Conservation (phyloP, 2,797 vertebrate species). For the Takifugu ocellatus region DNA sequence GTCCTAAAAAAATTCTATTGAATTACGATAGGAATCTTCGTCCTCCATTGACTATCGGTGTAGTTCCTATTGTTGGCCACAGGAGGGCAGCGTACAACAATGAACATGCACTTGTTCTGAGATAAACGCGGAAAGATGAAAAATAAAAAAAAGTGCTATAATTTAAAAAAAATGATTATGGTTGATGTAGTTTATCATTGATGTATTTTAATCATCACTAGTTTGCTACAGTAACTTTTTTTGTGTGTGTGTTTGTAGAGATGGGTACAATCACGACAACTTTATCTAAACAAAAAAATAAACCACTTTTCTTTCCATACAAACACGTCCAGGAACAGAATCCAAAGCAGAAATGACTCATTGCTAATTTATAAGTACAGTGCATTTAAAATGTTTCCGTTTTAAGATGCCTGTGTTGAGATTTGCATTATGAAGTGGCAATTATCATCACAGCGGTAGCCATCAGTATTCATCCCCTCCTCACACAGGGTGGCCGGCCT, state of each 20-base stretch:
- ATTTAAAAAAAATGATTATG: background rate
- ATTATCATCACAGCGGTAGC: background rate
- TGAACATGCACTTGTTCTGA: background rate
- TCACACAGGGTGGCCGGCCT: slow-evolving; percentile 8
- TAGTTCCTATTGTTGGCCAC: slow-evolving; percentile 14
- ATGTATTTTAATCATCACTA: too few relatives aligned
- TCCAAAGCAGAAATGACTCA: background rate
- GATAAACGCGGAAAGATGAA: background rate
- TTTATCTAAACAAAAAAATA: too few relatives aligned
- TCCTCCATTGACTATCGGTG: too few relatives aligned
- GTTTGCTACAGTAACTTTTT: too few relatives aligned
- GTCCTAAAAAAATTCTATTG: too few relatives aligned
- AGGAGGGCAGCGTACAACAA: slow-evolving; percentile 33
- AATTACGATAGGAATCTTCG: too few relatives aligned
- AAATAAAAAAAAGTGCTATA: background rate
- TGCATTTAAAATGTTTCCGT: background rate
- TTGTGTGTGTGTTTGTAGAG: too few relatives aligned
- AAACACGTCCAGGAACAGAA: background rate
- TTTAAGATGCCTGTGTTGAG: background rate
- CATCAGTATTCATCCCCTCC: background rate
- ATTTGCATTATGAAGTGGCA: background rate
- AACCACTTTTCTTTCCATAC: background rate
- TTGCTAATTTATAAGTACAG: background rate
- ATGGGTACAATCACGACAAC: too few relatives aligned
- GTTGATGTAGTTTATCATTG: too few relatives aligned